Percentiles rank a stretch among this genome's conserved stretches.
Evolutionary conservation across 2,797 vertebrate genomes (phyloP).

Genomic region (Gadopsis bispinosus): DNA sequence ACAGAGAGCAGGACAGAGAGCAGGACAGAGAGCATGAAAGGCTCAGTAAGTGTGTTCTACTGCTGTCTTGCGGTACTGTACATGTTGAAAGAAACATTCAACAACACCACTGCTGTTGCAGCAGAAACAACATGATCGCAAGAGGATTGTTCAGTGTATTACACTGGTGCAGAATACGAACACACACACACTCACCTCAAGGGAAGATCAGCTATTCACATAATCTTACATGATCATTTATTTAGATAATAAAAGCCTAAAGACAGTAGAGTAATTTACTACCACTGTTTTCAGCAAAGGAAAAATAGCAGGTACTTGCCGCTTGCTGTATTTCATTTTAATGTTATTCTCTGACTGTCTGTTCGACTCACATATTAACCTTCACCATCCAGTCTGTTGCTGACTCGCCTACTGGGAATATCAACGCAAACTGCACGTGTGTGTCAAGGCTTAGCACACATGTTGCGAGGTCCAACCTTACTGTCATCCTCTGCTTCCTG

Average conservation of each 20-base stretch:
- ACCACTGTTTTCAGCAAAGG: constrained; percentile 56
- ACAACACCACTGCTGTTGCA: constrained; percentile 17
- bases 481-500: constrained; percentile 89
- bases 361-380: constrained; percentile 68
- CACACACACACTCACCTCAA: constrained; percentile 42
- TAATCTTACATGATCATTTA: constrained; percentile 74
- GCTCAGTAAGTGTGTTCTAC: neutral
- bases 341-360: constrained; percentile 58
- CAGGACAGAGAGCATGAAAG: constrained; percentile 47
- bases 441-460: constrained; percentile 75
- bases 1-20: constrained; percentile 42
- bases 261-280: constrained; percentile 69
- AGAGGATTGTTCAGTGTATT: constrained; percentile 35
- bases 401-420: constrained; percentile 52
- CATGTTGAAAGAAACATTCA: constrained; percentile 30
- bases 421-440: constrained; percentile 66
- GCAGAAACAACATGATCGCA: constrained; percentile 33
- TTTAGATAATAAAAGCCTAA: constrained; percentile 72
- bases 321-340: constrained; percentile 72
- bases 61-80: constrained; percentile 22
- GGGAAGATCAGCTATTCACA: constrained; percentile 52
- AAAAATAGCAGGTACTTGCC: constrained; percentile 54
- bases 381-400: constrained; percentile 66
- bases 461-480: constrained; percentile 87
- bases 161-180: constrained; percentile 44